A percentile compares a stretch with the other conserved stretches of the same genome.
These are phyloP conservation scores for Sula dactylatra DNA, from an alignment of 2,113 vertebrate species.

Conservation along the genomic window DNA sequence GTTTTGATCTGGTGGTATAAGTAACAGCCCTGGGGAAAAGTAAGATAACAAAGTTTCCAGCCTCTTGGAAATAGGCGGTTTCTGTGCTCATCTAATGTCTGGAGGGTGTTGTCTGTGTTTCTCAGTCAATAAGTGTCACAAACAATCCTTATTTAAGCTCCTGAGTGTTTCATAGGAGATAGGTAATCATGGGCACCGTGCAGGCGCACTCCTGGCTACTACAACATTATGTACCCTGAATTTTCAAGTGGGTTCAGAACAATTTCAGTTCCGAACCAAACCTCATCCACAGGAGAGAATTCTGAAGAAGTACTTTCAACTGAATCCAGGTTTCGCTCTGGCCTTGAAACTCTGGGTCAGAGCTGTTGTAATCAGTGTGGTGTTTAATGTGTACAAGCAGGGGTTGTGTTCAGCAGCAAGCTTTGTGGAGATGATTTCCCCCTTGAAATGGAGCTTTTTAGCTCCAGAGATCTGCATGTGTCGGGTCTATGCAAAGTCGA, in stretches of 20 bases:
- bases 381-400: fast-evolving
- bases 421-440: not conserved
- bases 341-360: not conserved
- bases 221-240: too few relatives aligned
- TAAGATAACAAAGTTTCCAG: not conserved
- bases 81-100: not conserved
- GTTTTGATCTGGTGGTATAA: too few relatives aligned
- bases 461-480: not conserved
- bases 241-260: not conserved
- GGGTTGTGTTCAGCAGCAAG: not conserved
- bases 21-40: not conserved
- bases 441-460: not conserved
- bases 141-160: not conserved
- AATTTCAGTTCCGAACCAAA: not conserved
- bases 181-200: fast-evolving
- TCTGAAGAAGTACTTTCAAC: not conserved
- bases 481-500: not conserved
- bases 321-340: not conserved
- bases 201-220: fast-evolving
- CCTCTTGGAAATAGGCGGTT: not conserved
- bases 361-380: not conserved
- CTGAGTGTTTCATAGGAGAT: fast-evolving
- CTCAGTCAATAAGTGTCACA: not conserved
- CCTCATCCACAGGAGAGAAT: fast-evolving
- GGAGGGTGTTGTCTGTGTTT: not conserved